Evolutionary conservation across 2,888 invertebrate genomes (phyloP).

Genomic region (Limenitis camilla): DNA sequence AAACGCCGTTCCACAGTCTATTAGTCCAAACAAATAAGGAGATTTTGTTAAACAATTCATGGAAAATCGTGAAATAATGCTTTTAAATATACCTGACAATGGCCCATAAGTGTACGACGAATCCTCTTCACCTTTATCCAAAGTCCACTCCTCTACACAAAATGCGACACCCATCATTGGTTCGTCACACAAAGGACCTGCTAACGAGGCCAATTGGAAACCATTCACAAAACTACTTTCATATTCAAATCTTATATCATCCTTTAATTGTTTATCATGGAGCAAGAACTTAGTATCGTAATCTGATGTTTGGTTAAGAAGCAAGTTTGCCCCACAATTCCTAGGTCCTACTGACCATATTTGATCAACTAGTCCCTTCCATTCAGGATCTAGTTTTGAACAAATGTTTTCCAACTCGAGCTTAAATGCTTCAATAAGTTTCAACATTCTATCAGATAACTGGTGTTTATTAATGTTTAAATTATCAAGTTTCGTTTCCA

Average conservation of each 20-base stretch:
- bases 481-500: slow-evolving; percentile 46
- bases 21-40: too few species aligned
- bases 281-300: slow-evolving; percentile 69
- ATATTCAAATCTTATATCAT: slow-evolving; percentile 76
- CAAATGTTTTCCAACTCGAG: slow-evolving; percentile 76
- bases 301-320: slow-evolving; percentile 85
- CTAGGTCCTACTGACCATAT: slow-evolving; percentile 96
- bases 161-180: slow-evolving; percentile 97
- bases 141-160: slow-evolving; percentile 87
- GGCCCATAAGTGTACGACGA: slow-evolving; percentile 63
- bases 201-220: slow-evolving; percentile 87
- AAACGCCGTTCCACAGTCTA: too few species aligned
- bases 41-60: too few species aligned
- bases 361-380: slow-evolving; percentile 73
- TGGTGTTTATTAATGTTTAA: slow-evolving; percentile 44
- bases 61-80: background rate
- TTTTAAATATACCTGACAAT: slow-evolving; percentile 63
- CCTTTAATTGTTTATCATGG: slow-evolving; percentile 50
- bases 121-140: slow-evolving; percentile 62
- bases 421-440: slow-evolving; percentile 65
- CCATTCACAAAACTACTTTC: slow-evolving; percentile 90
- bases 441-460: slow-evolving; percentile 59
- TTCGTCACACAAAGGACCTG: slow-evolving; percentile 97
- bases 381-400: slow-evolving; percentile 69
- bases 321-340: slow-evolving; percentile 90